Conservation (phyloP, 2,888 invertebrate genomes). For the Stenodema calcarata region DNA sequence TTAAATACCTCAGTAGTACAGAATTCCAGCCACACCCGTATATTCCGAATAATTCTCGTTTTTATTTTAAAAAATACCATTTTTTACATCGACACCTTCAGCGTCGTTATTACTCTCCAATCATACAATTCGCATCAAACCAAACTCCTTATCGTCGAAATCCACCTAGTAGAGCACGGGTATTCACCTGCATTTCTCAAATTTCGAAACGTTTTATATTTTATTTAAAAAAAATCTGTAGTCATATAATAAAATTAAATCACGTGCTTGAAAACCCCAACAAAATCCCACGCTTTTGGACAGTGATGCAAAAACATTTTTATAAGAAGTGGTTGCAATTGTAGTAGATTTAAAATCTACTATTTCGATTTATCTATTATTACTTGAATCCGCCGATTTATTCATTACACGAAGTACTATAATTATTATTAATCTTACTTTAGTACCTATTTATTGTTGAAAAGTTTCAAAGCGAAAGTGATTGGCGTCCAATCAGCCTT, state of each 20-base stretch:
- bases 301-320: background rate
- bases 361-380: background rate
- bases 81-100: no score
- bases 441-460: background rate
- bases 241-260: background rate
- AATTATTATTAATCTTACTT: background rate
- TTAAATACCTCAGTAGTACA: no score
- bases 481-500: constrained; percentile 29
- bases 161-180: no score
- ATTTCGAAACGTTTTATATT: no score
- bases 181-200: no score
- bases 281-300: background rate
- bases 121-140: no score
- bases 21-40: no score
- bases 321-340: background rate
- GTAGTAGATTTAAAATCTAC: background rate
- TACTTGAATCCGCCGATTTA: background rate
- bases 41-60: no score
- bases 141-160: no score
- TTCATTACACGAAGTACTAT: background rate
- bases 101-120: no score
- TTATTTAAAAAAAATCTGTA: no score
- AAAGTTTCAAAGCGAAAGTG: background rate
- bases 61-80: no score
- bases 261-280: background rate